Evolutionary conservation across 2,113 vertebrate species (phyloP).

Genomic region (Mesoclemmys tuberculata): DNA sequence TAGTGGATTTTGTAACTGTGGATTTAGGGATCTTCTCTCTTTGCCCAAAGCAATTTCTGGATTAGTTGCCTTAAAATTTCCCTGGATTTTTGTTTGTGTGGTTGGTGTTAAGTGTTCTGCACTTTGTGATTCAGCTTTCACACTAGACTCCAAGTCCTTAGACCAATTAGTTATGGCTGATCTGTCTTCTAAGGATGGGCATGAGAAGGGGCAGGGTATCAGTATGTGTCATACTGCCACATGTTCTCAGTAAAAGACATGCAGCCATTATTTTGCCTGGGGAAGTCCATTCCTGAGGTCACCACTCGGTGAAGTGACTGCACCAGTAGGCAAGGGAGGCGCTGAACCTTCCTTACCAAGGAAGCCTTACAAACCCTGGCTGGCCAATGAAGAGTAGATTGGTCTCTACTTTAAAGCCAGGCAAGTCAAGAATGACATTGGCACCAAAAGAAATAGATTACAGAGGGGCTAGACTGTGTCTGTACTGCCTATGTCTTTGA

Average conservation of each 20-base stretch:
- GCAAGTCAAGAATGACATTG: neutral
- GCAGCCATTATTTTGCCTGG: neutral
- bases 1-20: neutral
- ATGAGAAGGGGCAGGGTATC: neutral
- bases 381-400: neutral
- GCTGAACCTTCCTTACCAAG: neutral
- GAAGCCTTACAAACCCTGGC: neutral
- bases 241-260: neutral
- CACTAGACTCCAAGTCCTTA: neutral
- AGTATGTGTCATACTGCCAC: neutral
- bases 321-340: neutral
- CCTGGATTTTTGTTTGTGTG: neutral
- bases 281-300: neutral
- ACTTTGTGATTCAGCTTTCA: neutral
- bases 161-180: neutral
- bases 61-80: neutral
- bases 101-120: neutral
- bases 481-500: neutral
- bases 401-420: neutral
- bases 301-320: neutral
- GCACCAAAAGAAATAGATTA: neutral
- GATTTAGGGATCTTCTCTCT: neutral
- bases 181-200: neutral
- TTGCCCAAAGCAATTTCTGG: neutral
- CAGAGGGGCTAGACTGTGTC: neutral